A percentile compares a stretch with the other conserved stretches of the same genome.
These are phyloP conservation scores for Mycalesis mineus DNA, from an alignment of 2,888 invertebrate species.

Conservation along the genomic window DNA sequence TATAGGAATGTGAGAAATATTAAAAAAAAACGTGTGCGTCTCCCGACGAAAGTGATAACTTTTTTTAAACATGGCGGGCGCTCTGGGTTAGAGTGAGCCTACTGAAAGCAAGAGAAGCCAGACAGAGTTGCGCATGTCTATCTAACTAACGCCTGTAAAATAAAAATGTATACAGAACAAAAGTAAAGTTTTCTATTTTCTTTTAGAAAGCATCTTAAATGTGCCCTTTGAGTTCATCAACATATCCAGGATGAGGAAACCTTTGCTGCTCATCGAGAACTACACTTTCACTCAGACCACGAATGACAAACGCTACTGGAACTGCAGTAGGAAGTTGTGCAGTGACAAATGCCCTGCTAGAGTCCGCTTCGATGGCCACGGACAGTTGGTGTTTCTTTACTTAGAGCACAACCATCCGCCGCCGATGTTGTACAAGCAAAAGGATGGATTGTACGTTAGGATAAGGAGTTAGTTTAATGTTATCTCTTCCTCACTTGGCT, in stretches of 20 bases:
- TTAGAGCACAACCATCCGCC: constrained; percentile 48
- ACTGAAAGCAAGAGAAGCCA: too few species aligned
- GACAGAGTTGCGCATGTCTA: too few species aligned
- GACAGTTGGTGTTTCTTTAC: constrained; percentile 38
- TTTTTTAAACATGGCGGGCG: too few species aligned
- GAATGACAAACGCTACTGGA: constrained; percentile 49
- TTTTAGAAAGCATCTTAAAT: constrained; percentile 13
- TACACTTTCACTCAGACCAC: constrained; percentile 49
- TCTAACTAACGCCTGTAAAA: too few species aligned
- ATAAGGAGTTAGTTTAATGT: constrained; percentile 5
- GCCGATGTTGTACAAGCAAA: constrained; percentile 31
- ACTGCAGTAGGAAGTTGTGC: constrained; percentile 46
- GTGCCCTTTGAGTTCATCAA: constrained; percentile 36
- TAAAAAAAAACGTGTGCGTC: too few species aligned
- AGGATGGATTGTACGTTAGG: constrained; percentile 32
- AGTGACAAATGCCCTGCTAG: constrained; percentile 45
- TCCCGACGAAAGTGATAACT: too few species aligned
- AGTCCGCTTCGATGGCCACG: constrained; percentile 42
- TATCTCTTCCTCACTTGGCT: too few species aligned
- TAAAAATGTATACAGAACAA: too few species aligned
- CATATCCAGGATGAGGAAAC: constrained; percentile 36
- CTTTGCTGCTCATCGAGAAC: constrained; percentile 33
- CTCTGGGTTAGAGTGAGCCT: too few species aligned
- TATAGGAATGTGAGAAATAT: too few species aligned
- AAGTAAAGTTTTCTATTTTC: background rate